Evolutionary conservation across 2,113 vertebrate species (phyloP), one percentile per base, ranked within the genome.

Genomic region (Poeciliopsis turrubarensis): DNA sequence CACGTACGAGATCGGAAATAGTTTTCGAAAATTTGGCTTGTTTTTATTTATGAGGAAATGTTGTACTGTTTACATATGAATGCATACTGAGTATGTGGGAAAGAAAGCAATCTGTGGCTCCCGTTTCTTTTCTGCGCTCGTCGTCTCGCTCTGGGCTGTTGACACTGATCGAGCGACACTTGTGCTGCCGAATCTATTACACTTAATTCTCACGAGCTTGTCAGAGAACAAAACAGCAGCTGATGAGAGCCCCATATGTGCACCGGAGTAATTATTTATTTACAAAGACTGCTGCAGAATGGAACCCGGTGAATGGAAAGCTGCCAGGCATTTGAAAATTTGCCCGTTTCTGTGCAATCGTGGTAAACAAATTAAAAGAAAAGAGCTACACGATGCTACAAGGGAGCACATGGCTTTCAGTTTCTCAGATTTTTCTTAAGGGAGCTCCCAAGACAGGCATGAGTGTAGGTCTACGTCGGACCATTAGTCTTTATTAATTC

Each of bases 191-290:
- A 86, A 87, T 91, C 81, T 63, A 80, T 84, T 80, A 75, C 75
- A 72, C 73, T 78, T 77, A 70, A 82, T 86, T 87, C 83, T 79
- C 73, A 57, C 75, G 70, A 79, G 81, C 78, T 31, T 78, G 79
- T 83, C 77, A 62, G 72, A 77, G 77, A 79, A 79, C 79, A 81
- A 83, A 87, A 72, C 41, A 69, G n/a, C 3, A 3, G 70, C 75
- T 72, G 83, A 86, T 75, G 79, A 72, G 70, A 87, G 73, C 83
- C 83, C 82, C 88, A 88, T 47, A 78, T 78, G 82, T 75, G 72
- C 89, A 72, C 78, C 27, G 25, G 68, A 70, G 87, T 80, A 82
- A 87, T 87, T 85, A 87, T 87, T 82, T 87, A 86, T 87, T 88
- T 80, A 88, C 88, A 83, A 67, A 85, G 72, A 32, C 34, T 32